Percentiles rank a stretch among this genome's conserved stretches.
Evolutionary conservation across 1,140 invertebrate species (phyloP).

Genomic region (Acromyrmex echinatior): DNA sequence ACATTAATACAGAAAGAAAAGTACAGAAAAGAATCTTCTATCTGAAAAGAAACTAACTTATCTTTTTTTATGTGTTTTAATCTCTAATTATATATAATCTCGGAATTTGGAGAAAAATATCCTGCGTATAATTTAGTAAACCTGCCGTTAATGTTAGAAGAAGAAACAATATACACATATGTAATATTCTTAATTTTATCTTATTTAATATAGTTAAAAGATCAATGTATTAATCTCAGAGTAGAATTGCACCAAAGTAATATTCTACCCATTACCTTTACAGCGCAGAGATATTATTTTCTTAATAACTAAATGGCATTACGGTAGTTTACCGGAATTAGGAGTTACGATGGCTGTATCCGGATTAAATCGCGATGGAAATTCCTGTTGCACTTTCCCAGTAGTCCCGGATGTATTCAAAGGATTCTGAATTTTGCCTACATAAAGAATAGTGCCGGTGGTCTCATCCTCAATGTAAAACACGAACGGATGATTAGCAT

Average conservation of each 20-base stretch:
- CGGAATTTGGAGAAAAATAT: not conserved
- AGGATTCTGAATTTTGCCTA: constrained; percentile 91
- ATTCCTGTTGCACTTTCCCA: not conserved
- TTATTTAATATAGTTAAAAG: not conserved
- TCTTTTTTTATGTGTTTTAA: not conserved
- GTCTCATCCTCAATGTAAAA: constrained; percentile 93
- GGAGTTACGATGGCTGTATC: not conserved
- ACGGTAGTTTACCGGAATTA: constrained; percentile 54
- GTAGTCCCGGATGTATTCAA: constrained; percentile 68
- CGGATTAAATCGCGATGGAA: constrained; percentile 22
- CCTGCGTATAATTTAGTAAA: not conserved
- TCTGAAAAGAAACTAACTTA: not conserved
- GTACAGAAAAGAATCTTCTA: not conserved
- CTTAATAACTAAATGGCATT: constrained; percentile 35
- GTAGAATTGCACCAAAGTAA: not conserved
- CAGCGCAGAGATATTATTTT: not conserved
- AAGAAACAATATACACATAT: not conserved
- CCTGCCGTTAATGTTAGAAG: not conserved
- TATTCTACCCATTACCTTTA: not conserved
- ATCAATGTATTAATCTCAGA: not conserved
- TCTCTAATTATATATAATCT: not conserved
- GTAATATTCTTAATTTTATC: not conserved
- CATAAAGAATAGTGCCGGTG: constrained; percentile 90
- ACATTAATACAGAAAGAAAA: not conserved
- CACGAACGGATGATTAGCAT: constrained; percentile 91